Conservation (phyloP, 2,797 vertebrate genomes). For the Falco naumanni region DNA sequence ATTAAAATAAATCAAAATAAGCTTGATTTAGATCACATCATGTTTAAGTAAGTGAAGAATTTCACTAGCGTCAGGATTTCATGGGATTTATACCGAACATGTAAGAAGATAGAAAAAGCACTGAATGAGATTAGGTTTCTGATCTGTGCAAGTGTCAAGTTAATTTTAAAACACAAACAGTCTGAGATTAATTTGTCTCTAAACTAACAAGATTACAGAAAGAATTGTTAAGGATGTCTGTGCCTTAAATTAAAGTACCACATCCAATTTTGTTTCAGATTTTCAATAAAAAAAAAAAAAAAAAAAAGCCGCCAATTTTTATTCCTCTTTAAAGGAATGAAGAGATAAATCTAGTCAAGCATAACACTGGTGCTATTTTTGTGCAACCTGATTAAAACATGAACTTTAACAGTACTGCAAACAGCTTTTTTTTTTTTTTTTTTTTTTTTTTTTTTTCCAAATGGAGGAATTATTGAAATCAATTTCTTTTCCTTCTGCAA, state of each 20-base stretch:
- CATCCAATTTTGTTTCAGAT: neutral
- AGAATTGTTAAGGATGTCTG: fast-evolving
- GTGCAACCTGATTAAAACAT: neutral
- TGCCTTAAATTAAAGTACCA: neutral
- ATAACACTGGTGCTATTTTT: neutral
- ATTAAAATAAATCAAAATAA: neutral
- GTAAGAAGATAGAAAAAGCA: neutral
- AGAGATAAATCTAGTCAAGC: neutral
- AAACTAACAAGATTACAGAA: neutral
- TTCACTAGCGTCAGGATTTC: neutral
- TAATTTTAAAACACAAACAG: neutral
- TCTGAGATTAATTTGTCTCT: neutral
- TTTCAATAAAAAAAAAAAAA: neutral
- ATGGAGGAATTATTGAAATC: neutral
- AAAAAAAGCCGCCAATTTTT: neutral
- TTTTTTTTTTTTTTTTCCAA: neutral
- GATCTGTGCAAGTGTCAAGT: neutral
- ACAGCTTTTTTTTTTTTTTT: neutral
- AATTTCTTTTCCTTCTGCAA: neutral
- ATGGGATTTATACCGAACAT: neutral
- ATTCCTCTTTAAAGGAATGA: neutral
- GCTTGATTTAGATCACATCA: neutral
- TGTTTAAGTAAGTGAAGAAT: neutral
- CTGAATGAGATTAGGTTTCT: neutral
- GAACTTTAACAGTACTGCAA: neutral